Evolutionary conservation across 2,888 invertebrate genomes (phyloP).

Genomic region (Periphyllus acericola): DNA sequence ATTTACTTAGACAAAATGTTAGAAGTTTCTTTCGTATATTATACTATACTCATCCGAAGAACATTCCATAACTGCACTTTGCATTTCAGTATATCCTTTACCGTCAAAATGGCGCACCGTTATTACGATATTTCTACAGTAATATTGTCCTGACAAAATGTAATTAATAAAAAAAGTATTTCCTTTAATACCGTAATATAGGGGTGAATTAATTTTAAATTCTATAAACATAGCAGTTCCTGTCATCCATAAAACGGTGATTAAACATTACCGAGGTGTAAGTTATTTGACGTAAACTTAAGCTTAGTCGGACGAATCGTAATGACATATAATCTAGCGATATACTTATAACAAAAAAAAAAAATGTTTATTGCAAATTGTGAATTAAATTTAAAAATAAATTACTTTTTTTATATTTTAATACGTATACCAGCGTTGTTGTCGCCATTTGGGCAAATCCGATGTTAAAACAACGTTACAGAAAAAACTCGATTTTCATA

Average conservation of each 20-base stretch:
- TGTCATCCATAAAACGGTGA: background rate
- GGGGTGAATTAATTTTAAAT: background rate
- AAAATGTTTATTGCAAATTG: too few relatives aligned
- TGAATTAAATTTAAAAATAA: too few relatives aligned
- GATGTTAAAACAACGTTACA: too few relatives aligned
- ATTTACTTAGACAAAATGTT: slow-evolving; percentile 25
- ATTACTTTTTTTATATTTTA: too few relatives aligned
- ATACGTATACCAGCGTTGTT: too few relatives aligned
- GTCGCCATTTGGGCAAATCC: too few relatives aligned
- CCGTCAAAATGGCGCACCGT: background rate
- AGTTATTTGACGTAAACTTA: background rate
- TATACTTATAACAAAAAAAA: too few relatives aligned
- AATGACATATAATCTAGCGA: too few relatives aligned
- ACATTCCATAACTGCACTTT: slow-evolving; percentile 20
- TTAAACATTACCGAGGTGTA: background rate
- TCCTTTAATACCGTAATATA: background rate
- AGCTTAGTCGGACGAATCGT: too few relatives aligned
- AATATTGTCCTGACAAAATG: background rate
- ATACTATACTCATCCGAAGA: background rate
- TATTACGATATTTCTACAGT: background rate
- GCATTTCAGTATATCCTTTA: background rate
- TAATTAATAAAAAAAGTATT: background rate
- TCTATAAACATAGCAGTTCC: background rate
- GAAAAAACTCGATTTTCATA: too few relatives aligned
- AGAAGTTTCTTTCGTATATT: slow-evolving; percentile 8